Evolutionary conservation across 2,113 vertebrate genomes (phyloP), one percentile per base, ranked within the genome.

Genomic region (Phylloscopus trochilus): DNA sequence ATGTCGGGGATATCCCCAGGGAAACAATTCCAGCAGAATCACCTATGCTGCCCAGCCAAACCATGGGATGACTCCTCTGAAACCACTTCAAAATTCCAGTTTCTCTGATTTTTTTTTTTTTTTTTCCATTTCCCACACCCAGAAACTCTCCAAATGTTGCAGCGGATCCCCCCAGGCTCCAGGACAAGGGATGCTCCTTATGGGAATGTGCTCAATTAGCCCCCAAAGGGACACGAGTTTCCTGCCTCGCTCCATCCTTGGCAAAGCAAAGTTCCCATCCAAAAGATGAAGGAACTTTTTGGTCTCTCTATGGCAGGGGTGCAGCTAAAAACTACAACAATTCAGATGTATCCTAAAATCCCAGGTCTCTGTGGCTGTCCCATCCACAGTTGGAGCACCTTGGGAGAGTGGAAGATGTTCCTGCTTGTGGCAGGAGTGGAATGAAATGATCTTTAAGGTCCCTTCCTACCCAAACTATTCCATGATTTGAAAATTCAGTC

Each of bases 241-340:
- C 95, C 96, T 80, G 93, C 79, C 56, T 72, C 5, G 5, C 52
- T 70, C 79, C 79, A 41, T 62, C 83, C 59, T 80, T 77, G 56
- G 46, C 73, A 83, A 67, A 68, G 4, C 2, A 39, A 39, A 39
- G 37, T 10, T 76, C 66, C 70, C n/a, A 37, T 23, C 72, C 39
- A 86, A 80, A 47, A 63, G 52, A 74, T 88, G 58, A 52, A 83
- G 6, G 89, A 86, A 43, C 28, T 81, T 75, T 64, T 5, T 16
- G 31, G 74, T 89, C 78, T 92, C 66, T 92, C 95, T 72, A 39
- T n/a, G 92, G 83, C 41, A 85, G 79, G 9, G 31, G 51, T 62
- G 78, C 59, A 75, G 37, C 87, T 85, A 72, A 88, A 93, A 87
- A 70, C 75, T 52, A 67, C 92, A 97, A 55, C 33, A 72, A 79